Evolutionary conservation across 2,888 invertebrate species (phyloP).

Genomic region (Eubasilissa splendida): DNA sequence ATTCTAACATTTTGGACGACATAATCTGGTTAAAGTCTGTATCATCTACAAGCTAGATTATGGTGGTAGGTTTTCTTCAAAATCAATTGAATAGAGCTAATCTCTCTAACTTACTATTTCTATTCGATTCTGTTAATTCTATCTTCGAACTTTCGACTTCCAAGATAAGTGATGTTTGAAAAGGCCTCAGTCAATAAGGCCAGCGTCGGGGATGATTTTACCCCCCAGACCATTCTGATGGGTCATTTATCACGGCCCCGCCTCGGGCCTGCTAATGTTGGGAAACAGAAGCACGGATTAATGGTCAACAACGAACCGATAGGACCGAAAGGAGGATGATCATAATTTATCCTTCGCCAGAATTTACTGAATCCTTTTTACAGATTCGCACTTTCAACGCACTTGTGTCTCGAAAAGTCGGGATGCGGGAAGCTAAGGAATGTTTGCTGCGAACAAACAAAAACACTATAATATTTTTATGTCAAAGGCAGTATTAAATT

Average conservation of each 20-base stretch:
- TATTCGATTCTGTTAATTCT: neutral
- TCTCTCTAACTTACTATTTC: too few relatives aligned
- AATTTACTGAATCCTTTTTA: conserved; percentile 10
- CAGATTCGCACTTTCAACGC: neutral
- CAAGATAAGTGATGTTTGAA: conserved; percentile 2
- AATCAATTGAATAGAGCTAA: too few relatives aligned
- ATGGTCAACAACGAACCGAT: neutral
- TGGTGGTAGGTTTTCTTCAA: too few relatives aligned
- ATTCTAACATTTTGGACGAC: too few relatives aligned
- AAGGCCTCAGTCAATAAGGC: conserved; percentile 6
- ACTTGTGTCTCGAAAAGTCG: too few relatives aligned
- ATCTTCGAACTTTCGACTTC: neutral
- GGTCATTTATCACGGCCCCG: neutral
- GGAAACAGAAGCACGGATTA: conserved; percentile 15
- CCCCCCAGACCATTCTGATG: neutral
- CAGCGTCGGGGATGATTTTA: neutral
- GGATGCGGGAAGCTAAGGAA: too few relatives aligned
- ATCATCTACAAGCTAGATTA: too few relatives aligned
- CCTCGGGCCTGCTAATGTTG: conserved; percentile 10
- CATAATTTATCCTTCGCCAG: neutral
- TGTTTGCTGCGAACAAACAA: too few relatives aligned
- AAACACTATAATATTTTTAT: too few relatives aligned
- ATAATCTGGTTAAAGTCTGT: too few relatives aligned
- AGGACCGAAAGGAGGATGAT: neutral
- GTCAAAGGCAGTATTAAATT: too few relatives aligned